Conservation (phyloP, 2,797 vertebrate genomes). For the Phylloscopus collybita region DNA sequence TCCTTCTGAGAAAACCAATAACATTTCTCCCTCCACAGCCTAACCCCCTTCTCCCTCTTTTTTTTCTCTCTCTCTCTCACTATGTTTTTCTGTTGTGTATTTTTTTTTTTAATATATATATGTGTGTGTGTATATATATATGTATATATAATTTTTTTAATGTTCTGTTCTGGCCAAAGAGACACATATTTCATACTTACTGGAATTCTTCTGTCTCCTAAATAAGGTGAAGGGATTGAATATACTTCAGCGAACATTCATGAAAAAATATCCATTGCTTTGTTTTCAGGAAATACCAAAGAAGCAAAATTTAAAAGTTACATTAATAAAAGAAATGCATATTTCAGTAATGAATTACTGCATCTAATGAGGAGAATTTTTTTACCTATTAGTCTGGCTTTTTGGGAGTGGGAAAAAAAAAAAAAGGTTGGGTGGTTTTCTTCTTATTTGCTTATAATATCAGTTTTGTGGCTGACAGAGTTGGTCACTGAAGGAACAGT, state of each 20-base stretch:
- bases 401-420: neutral
- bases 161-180: slow-evolving; percentile 26
- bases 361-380: neutral
- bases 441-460: neutral
- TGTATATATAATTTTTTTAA: neutral
- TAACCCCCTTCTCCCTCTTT: neutral
- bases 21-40: neutral
- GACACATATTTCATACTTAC: slow-evolving; percentile 66
- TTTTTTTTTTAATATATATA: neutral
- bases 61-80: neutral
- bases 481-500: neutral
- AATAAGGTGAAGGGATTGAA: slow-evolving; percentile 32
- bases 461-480: neutral
- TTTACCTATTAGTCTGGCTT: neutral
- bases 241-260: slow-evolving; percentile 13
- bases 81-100: neutral
- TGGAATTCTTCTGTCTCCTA: slow-evolving; percentile 60
- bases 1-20: slow-evolving; percentile 79
- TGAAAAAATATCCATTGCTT: slow-evolving; percentile 47
- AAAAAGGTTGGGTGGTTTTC: neutral
- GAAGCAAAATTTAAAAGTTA: neutral
- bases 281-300: slow-evolving; percentile 21
- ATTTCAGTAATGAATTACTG: neutral
- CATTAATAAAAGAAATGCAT: slow-evolving; percentile 28
- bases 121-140: neutral